Percentiles rank a stretch among this genome's conserved stretches.
phyloP scores from a whole-genome alignment of 2,888 invertebrate species.

The Auanema sp. region DNA sequence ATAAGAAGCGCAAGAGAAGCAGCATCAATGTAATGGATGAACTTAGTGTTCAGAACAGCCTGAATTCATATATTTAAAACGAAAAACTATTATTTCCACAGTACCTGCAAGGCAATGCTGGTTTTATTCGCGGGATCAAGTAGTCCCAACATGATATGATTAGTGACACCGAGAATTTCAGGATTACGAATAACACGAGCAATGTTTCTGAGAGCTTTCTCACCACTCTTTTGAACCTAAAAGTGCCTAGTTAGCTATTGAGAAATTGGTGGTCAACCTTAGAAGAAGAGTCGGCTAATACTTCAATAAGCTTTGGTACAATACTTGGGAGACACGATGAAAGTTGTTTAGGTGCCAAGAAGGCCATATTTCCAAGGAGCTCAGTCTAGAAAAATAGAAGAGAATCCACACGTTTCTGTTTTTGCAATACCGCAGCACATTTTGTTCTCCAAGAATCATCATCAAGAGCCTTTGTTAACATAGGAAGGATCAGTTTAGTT shows the following conservation, averaged over 20 bases:
- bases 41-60: conserved; percentile 70
- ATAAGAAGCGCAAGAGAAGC: conserved; percentile 96
- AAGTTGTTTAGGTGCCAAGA: conserved; percentile 96
- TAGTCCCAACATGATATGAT: conserved; percentile 48
- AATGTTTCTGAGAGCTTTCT: conserved; percentile 90
- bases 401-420: no score
- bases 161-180: conserved; percentile 75
- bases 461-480: conserved; percentile 85
- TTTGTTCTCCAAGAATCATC: conserved; percentile 99
- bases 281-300: conserved; percentile 90
- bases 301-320: conserved; percentile 94
- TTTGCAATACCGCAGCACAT: conserved; percentile 68
- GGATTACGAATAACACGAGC: conserved; percentile 97
- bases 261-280: conserved; percentile 65
- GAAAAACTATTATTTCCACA: background rate
- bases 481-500: conserved; percentile 92
- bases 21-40: conserved; percentile 98
- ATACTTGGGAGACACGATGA: conserved; percentile 96
- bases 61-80: conserved; percentile 14
- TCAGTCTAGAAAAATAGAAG: conserved; percentile 27
- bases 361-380: conserved; percentile 83
- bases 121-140: conserved; percentile 84
- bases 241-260: no score
- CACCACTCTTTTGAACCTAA: conserved; percentile 71
- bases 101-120: conserved; percentile 21